Conservation (phyloP, 2,888 invertebrate species). For the Melinaea menophilus region DNA sequence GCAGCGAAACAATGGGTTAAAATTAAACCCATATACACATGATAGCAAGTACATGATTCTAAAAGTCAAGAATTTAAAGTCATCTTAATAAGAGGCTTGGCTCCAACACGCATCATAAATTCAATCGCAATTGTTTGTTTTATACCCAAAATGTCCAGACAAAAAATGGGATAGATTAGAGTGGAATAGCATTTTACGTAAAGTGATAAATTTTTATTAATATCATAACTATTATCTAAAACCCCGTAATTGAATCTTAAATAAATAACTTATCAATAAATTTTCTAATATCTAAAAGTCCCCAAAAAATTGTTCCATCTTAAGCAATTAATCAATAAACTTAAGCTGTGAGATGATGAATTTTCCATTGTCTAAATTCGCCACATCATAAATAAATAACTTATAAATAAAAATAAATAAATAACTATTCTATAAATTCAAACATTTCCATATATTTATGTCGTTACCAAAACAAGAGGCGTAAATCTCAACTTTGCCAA, state of each 20-base stretch:
- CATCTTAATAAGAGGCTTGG: constrained; percentile 72
- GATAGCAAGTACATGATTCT: constrained; percentile 25
- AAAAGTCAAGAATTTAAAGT: constrained; percentile 50
- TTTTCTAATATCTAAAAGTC: no score
- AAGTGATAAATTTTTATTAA: not conserved
- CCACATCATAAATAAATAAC: not conserved
- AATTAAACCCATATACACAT: constrained; percentile 19
- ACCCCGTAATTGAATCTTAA: no score
- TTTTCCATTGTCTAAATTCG: not conserved
- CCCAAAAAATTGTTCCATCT: no score
- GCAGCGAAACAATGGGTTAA: constrained; percentile 22
- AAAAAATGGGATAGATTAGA: constrained; percentile 39
- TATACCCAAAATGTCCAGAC: constrained; percentile 52
- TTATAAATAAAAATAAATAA: constrained; percentile 6
- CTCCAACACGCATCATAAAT: constrained; percentile 64
- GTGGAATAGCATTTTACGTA: constrained; percentile 16
- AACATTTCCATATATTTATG: constrained; percentile 15
- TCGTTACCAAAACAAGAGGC: constrained; percentile 20
- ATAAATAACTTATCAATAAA: no score
- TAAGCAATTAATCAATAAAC: no score
- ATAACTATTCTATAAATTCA: not conserved
- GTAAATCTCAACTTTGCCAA: constrained; percentile 68
- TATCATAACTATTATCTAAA: not conserved
- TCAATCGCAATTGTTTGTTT: constrained; percentile 66
- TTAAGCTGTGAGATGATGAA: no score